Evolutionary conservation across 2,888 invertebrate genomes (phyloP).

Genomic region (Pseudococcus viburni): DNA sequence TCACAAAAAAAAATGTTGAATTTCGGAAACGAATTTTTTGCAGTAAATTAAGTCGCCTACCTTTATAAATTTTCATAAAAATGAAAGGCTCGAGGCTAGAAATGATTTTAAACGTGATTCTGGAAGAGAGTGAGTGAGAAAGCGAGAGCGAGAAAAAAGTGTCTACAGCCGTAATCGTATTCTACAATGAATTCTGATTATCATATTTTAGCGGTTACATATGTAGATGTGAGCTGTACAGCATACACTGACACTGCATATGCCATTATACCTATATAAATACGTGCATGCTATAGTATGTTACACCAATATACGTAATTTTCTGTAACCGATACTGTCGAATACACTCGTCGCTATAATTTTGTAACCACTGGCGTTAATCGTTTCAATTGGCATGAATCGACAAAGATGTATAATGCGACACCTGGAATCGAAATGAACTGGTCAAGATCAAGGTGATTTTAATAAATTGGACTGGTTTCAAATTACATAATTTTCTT

Average conservation of each 20-base stretch:
- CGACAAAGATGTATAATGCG: constrained; percentile 55
- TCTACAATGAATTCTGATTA: constrained; percentile 3
- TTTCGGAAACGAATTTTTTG: neutral
- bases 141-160: neutral
- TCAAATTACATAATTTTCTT: constrained; percentile 59
- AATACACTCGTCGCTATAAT: constrained; percentile 1
- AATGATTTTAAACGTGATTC: neutral
- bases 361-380: constrained; percentile 55
- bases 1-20: neutral
- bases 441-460: constrained; percentile 64
- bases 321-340: constrained; percentile 7
- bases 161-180: neutral
- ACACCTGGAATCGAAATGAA: constrained; percentile 63
- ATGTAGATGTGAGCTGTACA: neutral
- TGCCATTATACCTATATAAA: too few species aligned
- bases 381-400: constrained; percentile 56
- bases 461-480: constrained; percentile 60
- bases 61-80: constrained; percentile 5
- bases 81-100: neutral
- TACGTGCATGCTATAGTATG: neutral
- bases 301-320: constrained; percentile 44
- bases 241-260: too few species aligned
- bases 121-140: neutral
- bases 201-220: constrained; percentile 22
- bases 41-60: neutral